Evolutionary conservation across 2,888 invertebrate genomes (phyloP).

Genomic region (Diplolepis rosae): DNA sequence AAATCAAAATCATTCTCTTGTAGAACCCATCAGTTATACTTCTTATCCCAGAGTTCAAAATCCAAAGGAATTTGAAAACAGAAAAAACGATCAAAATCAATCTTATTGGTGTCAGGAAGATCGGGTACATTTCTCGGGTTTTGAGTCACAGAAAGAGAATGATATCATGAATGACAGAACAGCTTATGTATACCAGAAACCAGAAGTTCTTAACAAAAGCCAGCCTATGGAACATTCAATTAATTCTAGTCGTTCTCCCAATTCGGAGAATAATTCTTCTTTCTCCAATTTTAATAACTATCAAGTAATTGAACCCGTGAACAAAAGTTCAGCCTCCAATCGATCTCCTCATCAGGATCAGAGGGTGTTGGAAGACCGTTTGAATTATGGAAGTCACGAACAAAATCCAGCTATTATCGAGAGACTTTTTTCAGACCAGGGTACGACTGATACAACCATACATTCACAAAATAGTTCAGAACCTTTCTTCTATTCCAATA

Average conservation of each 20-base stretch:
- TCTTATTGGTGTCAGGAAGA: slow-evolving; percentile 61
- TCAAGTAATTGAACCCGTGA: slow-evolving; percentile 46
- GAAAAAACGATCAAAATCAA: slow-evolving; percentile 53
- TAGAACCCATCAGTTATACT: slow-evolving; percentile 46
- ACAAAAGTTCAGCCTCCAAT: slow-evolving; percentile 38
- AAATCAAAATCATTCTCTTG: slow-evolving; percentile 50
- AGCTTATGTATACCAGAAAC: slow-evolving; percentile 42
- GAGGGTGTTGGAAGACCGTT: slow-evolving; percentile 58
- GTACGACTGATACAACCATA: slow-evolving; percentile 44
- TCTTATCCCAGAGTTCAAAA: slow-evolving; percentile 48
- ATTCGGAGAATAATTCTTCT: slow-evolving; percentile 46
- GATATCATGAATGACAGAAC: slow-evolving; percentile 26
- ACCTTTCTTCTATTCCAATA: slow-evolving; percentile 61
- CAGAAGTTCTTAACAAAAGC: slow-evolving; percentile 46
- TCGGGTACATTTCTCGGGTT: slow-evolving; percentile 53
- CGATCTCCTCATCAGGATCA: slow-evolving; percentile 49
- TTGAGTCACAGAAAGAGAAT: slow-evolving; percentile 56
- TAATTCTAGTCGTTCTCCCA: slow-evolving; percentile 63
- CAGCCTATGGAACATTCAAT: slow-evolving; percentile 49
- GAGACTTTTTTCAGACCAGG: slow-evolving; percentile 55
- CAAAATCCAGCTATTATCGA: slow-evolving; percentile 46
- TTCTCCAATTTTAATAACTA: slow-evolving; percentile 56
- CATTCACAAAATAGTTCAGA: slow-evolving; percentile 62
- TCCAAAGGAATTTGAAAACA: slow-evolving; percentile 49
- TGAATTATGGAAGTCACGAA: slow-evolving; percentile 55